These are phyloP conservation scores for Cyprinodon variegatus DNA, from an alignment of 2,113 vertebrate genomes.

Conservation along the genomic window DNA sequence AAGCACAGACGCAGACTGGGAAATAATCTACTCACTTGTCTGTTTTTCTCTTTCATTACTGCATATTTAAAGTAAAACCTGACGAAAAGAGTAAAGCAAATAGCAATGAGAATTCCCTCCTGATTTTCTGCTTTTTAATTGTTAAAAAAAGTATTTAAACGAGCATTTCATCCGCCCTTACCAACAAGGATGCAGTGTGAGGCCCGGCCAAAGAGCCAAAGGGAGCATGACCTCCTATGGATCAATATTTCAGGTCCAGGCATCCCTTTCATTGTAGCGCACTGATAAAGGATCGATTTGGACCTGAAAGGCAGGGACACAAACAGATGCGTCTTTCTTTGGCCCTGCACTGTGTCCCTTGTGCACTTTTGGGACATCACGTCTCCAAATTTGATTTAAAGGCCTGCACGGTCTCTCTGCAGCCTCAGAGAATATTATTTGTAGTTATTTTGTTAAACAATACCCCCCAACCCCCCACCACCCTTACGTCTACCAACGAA, in stretches of 20 bases:
- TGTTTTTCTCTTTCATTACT: background rate
- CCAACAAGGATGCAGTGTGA: slow-evolving; percentile 68
- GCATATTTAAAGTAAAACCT: slow-evolving; percentile 2
- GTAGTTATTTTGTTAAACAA: background rate
- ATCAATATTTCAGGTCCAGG: slow-evolving; percentile 75
- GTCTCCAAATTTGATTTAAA: slow-evolving; percentile 41
- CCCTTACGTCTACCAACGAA: background rate
- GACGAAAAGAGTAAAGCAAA: slow-evolving; percentile 12
- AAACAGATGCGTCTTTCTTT: slow-evolving; percentile 73
- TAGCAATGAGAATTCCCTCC: slow-evolving; percentile 42
- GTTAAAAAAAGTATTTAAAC: slow-evolving; percentile 21
- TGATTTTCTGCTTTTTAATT: slow-evolving; percentile 15
- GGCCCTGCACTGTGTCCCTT: slow-evolving; percentile 34
- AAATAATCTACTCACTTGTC: background rate
- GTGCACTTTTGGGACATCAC: slow-evolving; percentile 21
- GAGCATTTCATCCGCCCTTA: slow-evolving; percentile 31
- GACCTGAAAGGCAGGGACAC: slow-evolving; percentile 72
- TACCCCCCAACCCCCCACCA: too few relatives aligned
- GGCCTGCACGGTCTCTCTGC: slow-evolving; percentile 18
- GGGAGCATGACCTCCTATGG: slow-evolving; percentile 72
- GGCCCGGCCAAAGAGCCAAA: slow-evolving; percentile 63
- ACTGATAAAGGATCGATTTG: slow-evolving; percentile 80
- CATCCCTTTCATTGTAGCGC: slow-evolving; percentile 72
- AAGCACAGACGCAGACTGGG: slow-evolving; percentile 17
- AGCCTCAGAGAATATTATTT: background rate